Evolutionary conservation across 2,113 vertebrate genomes (phyloP).

Genomic region (Cyprinodon variegatus): DNA sequence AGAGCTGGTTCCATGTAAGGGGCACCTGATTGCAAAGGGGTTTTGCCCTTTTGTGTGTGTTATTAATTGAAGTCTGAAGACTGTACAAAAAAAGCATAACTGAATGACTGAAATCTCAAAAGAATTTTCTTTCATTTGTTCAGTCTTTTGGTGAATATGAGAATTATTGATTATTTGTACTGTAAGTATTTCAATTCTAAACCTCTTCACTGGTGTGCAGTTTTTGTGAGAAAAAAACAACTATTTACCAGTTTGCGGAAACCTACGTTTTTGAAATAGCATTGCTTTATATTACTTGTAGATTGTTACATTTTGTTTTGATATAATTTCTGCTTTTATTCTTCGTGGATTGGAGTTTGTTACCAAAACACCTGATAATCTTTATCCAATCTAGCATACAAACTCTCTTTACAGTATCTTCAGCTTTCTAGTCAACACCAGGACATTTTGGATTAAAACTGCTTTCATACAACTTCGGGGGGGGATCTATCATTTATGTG

Average conservation of each 20-base stretch:
- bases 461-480: too few species aligned
- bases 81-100: conserved; percentile 28
- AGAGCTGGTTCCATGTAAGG: conserved; percentile 52
- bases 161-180: background rate
- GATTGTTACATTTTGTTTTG: background rate
- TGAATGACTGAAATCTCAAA: conserved; percentile 14
- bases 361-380: background rate
- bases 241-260: background rate
- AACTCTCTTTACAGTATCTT: background rate
- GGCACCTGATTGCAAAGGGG: conserved; percentile 47
- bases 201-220: background rate
- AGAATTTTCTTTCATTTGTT: conserved; percentile 11
- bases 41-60: conserved; percentile 31
- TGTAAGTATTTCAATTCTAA: background rate
- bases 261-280: background rate
- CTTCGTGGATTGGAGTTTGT: background rate
- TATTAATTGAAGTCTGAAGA: conserved; percentile 47
- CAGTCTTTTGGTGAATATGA: conserved; percentile 8
- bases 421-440: background rate
- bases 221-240: background rate
- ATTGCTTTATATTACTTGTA: background rate
- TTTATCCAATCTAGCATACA: too few species aligned
- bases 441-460: background rate
- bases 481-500: too few species aligned
- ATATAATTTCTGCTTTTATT: background rate